Base-by-base conservation (phyloP, 2,888 invertebrate species). In the Atherix ibis region DNA sequence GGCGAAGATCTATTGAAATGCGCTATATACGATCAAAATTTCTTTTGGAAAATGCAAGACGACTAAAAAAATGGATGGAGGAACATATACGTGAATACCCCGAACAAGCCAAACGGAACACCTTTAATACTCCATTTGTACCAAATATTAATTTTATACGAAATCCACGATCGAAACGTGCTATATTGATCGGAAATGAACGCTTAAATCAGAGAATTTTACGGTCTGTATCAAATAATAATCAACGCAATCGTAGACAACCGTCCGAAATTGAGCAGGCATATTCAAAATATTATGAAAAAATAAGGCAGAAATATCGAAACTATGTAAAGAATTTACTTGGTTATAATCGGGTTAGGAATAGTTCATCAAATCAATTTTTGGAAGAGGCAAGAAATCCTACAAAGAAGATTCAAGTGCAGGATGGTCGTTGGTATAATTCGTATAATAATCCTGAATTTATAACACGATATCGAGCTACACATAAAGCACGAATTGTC, bases 1-100 rank as follows among this genome's bases (percentile, higher is more conserved):
- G 70, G 42, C 69, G 72, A 2, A 36, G 76, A 32, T 73, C 76
- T 0, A 58, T 65, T 3, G 37, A 42, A 33, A 29, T 37, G 17
- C 35, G 54, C 18, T 49, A 53, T 35, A 42, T 54, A 4, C 49
- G 55, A n/a, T 54, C 57, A 1, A 40, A 48, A 28, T 55, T 49
- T 37, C 27, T 61, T 10, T 36, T 55, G 31, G 49, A 50, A 22
- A 48, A 52, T 3, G 12, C 35, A 4, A 49, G 48, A 39, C 44
- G 53, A 4, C 37, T 48, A n/a, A 30, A 39, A 34, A 35, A 38
- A 13, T 37, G 36, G 39, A 10, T 40, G 18, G 31, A 31, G 16
- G 16, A 19, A 14, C n/a, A 36, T 24, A 24, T 13, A 27, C 10
- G 14, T 13, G 19, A 31, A 4, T 16, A 36, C 2, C 15, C 13